Evolutionary conservation across 2,888 invertebrate genomes (phyloP).

Genomic region (Acanthopleura granulata): DNA sequence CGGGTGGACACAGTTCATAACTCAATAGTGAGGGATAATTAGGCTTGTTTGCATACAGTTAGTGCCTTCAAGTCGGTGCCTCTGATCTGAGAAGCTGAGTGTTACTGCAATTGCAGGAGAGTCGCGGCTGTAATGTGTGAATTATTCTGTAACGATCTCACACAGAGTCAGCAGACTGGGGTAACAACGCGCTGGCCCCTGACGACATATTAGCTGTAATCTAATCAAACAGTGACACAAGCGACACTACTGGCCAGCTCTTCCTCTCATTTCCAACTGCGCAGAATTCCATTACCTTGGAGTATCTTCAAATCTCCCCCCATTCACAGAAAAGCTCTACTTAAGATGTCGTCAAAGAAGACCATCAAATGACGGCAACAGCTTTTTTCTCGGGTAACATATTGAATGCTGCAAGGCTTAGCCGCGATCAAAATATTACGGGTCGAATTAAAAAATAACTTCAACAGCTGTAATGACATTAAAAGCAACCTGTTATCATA

Average conservation of each 20-base stretch:
- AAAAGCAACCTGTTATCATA: too few species aligned
- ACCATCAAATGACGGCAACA: not conserved
- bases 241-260: not conserved
- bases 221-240: constrained; percentile 14
- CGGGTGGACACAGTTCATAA: not conserved
- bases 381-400: too few species aligned
- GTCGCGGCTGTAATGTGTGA: constrained; percentile 7
- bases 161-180: not conserved
- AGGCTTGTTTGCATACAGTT: constrained; percentile 17
- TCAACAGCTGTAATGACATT: too few species aligned
- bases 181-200: constrained; percentile 1
- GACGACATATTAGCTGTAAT: constrained; percentile 16
- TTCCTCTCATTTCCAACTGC: not conserved
- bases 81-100: not conserved
- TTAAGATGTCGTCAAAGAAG: constrained; percentile 2
- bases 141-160: constrained; percentile 2
- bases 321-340: constrained; percentile 10
- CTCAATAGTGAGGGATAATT: constrained; percentile 11
- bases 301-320: not conserved
- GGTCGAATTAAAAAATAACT: too few species aligned
- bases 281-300: constrained; percentile 14
- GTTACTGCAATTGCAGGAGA: constrained; percentile 1
- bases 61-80: not conserved
- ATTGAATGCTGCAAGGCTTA: too few species aligned
- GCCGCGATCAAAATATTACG: too few species aligned